phyloP scores from a whole-genome alignment of 2,888 invertebrate genomes.

The Drosophila kuntzei region DNA sequence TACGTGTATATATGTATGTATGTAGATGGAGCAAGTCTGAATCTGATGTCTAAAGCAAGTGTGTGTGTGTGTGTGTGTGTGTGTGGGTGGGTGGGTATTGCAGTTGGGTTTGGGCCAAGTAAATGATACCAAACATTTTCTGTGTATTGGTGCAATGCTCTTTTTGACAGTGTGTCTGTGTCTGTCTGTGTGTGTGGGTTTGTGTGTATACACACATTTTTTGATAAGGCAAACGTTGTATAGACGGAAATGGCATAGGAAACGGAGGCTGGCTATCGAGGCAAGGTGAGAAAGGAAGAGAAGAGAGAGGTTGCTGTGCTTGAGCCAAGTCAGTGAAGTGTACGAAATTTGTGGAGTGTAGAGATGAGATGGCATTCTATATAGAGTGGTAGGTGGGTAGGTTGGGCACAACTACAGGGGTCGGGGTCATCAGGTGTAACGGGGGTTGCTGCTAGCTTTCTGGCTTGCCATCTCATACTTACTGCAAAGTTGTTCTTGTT shows the following conservation, averaged over 20 bases:
- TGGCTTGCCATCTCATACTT: conserved; percentile 64
- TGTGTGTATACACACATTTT: conserved; percentile 53
- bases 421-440: conserved; percentile 54
- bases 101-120: conserved; percentile 64
- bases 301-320: conserved; percentile 57
- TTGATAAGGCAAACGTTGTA: conserved; percentile 75
- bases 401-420: conserved; percentile 16
- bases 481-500: conserved; percentile 71
- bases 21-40: conserved; percentile 7
- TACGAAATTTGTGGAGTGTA: conserved; percentile 64
- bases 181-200: conserved; percentile 25
- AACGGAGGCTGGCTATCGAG: conserved; percentile 41
- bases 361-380: conserved; percentile 49
- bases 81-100: conserved; percentile 46
- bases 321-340: conserved; percentile 67
- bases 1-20: conserved; percentile 18
- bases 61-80: conserved; percentile 29
- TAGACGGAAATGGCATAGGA: conserved; percentile 76
- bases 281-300: background rate
- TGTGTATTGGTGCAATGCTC: conserved; percentile 60
- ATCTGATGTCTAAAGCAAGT: conserved; percentile 31
- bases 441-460: conserved; percentile 33
- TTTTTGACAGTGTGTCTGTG: conserved; percentile 32
- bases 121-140: conserved; percentile 73
- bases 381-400: background rate